phyloP scores from a whole-genome alignment of 2,888 invertebrate genomes.

The Cosmopolites sordidus region DNA sequence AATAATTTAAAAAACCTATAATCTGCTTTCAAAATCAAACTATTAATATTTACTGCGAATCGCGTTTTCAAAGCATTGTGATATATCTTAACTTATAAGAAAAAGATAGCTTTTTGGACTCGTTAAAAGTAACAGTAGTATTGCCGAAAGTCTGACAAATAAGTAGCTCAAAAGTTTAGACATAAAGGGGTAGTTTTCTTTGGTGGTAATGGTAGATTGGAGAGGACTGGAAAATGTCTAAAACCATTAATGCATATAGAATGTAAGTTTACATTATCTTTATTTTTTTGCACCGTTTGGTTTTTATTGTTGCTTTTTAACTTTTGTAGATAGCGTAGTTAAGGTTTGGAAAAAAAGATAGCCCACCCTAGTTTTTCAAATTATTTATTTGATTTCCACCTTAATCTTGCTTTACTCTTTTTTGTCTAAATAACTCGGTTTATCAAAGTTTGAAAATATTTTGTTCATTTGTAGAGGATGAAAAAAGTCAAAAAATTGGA shows the following conservation, averaged over 20 bases:
- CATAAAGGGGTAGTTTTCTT: background rate
- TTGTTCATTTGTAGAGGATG: too few species aligned
- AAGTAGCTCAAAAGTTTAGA: slow-evolving; percentile 22
- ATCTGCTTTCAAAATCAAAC: too few species aligned
- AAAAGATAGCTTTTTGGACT: slow-evolving; percentile 10
- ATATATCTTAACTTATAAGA: slow-evolving; percentile 5
- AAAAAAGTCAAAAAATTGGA: too few species aligned
- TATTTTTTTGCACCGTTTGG: too few species aligned
- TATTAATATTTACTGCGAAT: background rate
- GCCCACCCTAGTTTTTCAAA: too few species aligned
- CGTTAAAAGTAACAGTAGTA: slow-evolving; percentile 18
- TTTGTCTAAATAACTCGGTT: too few species aligned
- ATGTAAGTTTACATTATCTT: slow-evolving; percentile 64
- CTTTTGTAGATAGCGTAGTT: too few species aligned
- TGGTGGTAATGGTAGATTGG: slow-evolving; percentile 32
- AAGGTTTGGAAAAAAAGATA: too few species aligned
- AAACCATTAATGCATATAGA: slow-evolving; percentile 84
- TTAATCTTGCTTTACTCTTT: too few species aligned
- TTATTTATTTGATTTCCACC: too few species aligned
- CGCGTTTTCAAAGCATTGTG: slow-evolving; percentile 11
- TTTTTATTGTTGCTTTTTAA: background rate
- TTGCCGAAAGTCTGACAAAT: slow-evolving; percentile 23
- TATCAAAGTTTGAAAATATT: too few species aligned
- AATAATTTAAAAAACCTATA: too few species aligned
- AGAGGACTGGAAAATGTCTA: slow-evolving; percentile 60